A percentile compares a stretch with the other conserved stretches of the same genome.
Conservation (phyloP, 2,797 vertebrate species). For the Scomberomorus guttatus region DNA sequence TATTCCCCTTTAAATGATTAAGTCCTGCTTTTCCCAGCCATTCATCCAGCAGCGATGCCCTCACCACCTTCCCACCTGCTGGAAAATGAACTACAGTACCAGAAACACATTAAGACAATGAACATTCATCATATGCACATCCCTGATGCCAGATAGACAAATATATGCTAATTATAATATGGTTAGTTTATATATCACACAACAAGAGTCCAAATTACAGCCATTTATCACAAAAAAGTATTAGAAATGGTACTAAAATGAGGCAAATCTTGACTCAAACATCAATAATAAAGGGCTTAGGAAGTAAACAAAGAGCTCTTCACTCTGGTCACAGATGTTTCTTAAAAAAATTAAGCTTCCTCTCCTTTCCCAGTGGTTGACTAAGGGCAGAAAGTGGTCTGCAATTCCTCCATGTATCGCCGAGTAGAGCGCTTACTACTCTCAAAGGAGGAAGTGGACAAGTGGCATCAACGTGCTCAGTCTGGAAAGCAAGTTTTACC, state of each 20-base stretch:
- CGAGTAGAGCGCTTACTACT: slow-evolving; percentile 20
- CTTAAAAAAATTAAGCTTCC: slow-evolving; percentile 15
- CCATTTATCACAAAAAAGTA: neutral
- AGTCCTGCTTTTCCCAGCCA: neutral
- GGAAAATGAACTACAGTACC: neutral
- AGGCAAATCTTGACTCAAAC: slow-evolving; percentile 1
- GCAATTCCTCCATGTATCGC: slow-evolving; percentile 15
- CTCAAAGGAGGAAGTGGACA: slow-evolving; percentile 23
- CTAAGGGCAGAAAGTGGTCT: slow-evolving; percentile 30
- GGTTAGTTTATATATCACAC: slow-evolving; percentile 2
- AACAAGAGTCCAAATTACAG: slow-evolving; percentile 5
- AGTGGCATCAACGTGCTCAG: slow-evolving; percentile 35
- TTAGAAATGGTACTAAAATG: neutral
- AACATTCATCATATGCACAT: slow-evolving; percentile 21
- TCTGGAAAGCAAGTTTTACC: slow-evolving; percentile 44
- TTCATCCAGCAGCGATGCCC: neutral
- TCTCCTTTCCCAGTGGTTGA: slow-evolving; percentile 7
- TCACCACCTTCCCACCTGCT: neutral
- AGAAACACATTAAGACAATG: neutral
- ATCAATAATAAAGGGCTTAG: slow-evolving; percentile 1
- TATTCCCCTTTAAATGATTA: neutral
- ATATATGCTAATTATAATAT: neutral
- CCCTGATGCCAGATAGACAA: neutral
- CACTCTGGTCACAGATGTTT: slow-evolving; percentile 11
- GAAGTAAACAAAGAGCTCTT: neutral